phyloP scores from a whole-genome alignment of 1,140 invertebrate species.

The Saccostrea cuccullata region DNA sequence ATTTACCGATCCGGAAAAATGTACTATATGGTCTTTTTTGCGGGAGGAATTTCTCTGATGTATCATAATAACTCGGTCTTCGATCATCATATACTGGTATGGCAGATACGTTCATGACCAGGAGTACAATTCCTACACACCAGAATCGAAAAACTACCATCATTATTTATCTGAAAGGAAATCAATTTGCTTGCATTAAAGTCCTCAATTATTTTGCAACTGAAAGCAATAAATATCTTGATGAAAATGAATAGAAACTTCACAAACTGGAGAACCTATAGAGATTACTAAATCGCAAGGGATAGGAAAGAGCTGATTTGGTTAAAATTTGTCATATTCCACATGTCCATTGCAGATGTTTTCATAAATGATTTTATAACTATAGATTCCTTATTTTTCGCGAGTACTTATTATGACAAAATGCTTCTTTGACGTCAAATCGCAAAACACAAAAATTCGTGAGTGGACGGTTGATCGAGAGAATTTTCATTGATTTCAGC shows the following conservation, averaged over 20 bases:
- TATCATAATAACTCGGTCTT: slow-evolving; percentile 18
- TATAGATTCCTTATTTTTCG: no score
- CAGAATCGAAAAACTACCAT: slow-evolving; percentile 8
- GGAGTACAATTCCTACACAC: background rate
- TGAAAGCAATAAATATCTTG: background rate
- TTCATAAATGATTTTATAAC: background rate
- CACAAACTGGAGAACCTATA: background rate
- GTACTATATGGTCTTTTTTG: slow-evolving; percentile 24
- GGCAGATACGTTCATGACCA: background rate
- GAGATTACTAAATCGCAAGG: background rate
- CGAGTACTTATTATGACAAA: background rate
- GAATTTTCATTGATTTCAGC: no score
- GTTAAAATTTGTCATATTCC: background rate
- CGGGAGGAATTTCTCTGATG: background rate
- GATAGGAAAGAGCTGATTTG: background rate
- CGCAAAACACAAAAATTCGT: no score
- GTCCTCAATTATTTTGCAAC: background rate
- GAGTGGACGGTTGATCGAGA: no score
- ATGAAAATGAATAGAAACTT: background rate
- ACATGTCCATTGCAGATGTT: background rate
- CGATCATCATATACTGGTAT: background rate
- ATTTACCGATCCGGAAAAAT: slow-evolving; percentile 19
- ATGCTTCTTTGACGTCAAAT: background rate
- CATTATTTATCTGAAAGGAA: background rate
- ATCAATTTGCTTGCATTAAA: slow-evolving; percentile 3